Percentiles rank a stretch among this genome's conserved stretches.
phyloP scores from a whole-genome alignment of 2,888 invertebrate genomes.

The Salticus scenicus region DNA sequence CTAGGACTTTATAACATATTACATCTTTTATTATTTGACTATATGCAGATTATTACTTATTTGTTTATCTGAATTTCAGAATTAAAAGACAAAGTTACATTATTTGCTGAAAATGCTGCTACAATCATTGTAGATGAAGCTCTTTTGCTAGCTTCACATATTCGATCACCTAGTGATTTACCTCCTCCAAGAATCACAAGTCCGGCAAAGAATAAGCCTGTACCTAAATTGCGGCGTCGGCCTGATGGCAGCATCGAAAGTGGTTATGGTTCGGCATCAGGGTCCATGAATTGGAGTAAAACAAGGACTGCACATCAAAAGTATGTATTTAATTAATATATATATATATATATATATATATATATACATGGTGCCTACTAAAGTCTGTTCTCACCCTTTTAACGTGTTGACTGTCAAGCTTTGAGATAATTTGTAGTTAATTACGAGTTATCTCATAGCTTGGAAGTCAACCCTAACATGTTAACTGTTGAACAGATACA shows the following conservation, averaged over 20 bases:
- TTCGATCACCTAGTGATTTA: conserved; percentile 43
- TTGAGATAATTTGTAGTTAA: too few species aligned
- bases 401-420: too few species aligned
- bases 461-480: too few species aligned
- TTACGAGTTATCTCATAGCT: too few species aligned
- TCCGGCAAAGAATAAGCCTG: conserved; percentile 23
- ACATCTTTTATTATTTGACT: too few species aligned
- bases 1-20: too few species aligned
- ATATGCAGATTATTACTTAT: too few species aligned
- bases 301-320: conserved; percentile 16
- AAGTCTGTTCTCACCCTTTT: too few species aligned
- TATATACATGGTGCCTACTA: too few species aligned
- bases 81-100: conserved; percentile 57
- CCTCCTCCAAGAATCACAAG: conserved; percentile 18
- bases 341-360: too few species aligned
- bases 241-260: conserved; percentile 66
- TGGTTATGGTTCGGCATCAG: conserved; percentile 59
- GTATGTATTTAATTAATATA: conserved; percentile 9
- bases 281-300: conserved; percentile 64
- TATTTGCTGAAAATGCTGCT: conserved; percentile 61
- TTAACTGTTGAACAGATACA: too few species aligned
- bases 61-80: conserved; percentile 31
- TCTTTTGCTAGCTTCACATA: conserved; percentile 55
- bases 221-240: conserved; percentile 38
- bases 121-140: conserved; percentile 65